Percentiles rank a stretch among this genome's conserved stretches.
Conservation (phyloP, 2,797 vertebrate species). For the Falco columbarius region DNA sequence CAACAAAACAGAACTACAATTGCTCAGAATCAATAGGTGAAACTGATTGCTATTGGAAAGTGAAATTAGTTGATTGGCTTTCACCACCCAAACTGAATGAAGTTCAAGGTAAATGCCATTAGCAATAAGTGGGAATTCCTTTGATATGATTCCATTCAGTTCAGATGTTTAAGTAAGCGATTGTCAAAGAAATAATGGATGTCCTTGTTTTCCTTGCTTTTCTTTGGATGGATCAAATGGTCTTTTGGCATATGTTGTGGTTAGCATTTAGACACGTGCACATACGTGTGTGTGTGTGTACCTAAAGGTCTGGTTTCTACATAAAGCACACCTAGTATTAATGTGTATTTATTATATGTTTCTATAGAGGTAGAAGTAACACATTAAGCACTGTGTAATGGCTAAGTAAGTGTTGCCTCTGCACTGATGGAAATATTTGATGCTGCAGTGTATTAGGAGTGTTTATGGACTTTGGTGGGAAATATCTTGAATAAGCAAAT, state of each 20-base stretch:
- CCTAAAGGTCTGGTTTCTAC: not conserved
- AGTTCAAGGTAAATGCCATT: not conserved
- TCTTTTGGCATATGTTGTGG: not conserved
- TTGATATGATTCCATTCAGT: not conserved
- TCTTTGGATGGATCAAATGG: not conserved
- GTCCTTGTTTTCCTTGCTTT: not conserved
- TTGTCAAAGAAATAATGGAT: not conserved
- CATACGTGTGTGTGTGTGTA: rapidly evolving
- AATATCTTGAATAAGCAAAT: not conserved
- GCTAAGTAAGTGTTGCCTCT: not conserved
- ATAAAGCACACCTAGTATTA: not conserved
- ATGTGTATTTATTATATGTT: not conserved
- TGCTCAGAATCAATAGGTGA: not conserved
- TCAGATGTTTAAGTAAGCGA: not conserved
- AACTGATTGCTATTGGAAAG: not conserved
- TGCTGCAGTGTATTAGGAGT: not conserved
- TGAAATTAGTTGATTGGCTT: not conserved
- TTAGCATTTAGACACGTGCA: not conserved
- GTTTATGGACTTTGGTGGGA: not conserved
- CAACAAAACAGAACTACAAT: not conserved
- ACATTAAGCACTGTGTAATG: not conserved
- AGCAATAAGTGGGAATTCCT: not conserved
- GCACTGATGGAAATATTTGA: not conserved
- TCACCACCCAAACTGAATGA: not conserved
- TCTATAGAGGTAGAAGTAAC: not conserved